Base-by-base conservation (phyloP, 2,797 vertebrate genomes). In the Mus spretus region DNA sequence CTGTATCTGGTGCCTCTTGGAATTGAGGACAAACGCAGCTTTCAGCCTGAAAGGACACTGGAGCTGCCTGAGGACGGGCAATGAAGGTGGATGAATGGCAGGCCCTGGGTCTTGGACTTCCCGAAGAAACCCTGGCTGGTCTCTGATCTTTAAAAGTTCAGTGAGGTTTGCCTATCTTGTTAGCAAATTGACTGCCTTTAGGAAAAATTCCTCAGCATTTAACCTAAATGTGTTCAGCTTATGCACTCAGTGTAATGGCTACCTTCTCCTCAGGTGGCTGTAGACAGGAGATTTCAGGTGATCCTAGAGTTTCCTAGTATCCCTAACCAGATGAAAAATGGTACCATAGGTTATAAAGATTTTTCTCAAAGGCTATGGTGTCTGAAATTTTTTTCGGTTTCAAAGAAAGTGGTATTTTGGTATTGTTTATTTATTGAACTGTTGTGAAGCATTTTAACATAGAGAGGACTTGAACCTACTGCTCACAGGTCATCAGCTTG, bases 381-480 rank as follows among this genome's bases (percentile, higher is more conserved):
- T 67, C 96, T 96, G 93, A 20, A 26, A 65, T 97, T 97, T 98
- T 97, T 89, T 93, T 47, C 92, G 44, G 88, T 67, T 94, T 97
- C 59, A 0, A 81, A 92, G 90, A 97, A 97, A 96, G 74, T 55
- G 67, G 57, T 63, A 31, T 55, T 67, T 96, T 89, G 55, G 34
- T 72, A 37, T 67, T 75, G 24, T 94, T 96, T 96, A 94, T 97
- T 97, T 98, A 97, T 77, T 96, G 93, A 65, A 94, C 85, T 72
- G 90, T 96, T 93, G 93, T 50, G 94, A 97, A 94, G 74, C 53
- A 85, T 92, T 91, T 26, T 74, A 0, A n/a, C 85, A 95, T 80
- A 87, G 98, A 94, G 93, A 89, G 96, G 97, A 98, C 96, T 92
- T 65, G 55, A 97, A 95, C 96, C 96, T 94, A 84, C 95, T 86